phyloP scores from a whole-genome alignment of 37 sponge, comb jelly and placozoan genomes.

The Oscarella lobularis region DNA sequence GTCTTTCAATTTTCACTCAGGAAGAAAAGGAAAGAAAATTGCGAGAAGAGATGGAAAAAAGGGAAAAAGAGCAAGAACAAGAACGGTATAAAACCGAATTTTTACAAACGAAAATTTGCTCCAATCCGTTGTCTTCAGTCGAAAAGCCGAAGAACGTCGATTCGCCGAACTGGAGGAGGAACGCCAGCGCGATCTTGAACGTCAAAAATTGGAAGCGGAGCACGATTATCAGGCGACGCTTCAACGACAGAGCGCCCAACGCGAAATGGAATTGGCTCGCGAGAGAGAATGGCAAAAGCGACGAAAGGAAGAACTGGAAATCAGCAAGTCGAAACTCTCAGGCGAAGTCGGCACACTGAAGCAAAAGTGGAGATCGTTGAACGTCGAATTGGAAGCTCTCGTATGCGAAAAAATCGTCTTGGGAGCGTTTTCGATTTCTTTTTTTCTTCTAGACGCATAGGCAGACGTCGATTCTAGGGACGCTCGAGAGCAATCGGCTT shows the following conservation, averaged over 20 bases:
- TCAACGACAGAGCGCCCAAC: not conserved
- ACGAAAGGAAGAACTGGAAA: not conserved
- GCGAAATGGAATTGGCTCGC: not conserved
- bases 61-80: not conserved
- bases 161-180: not conserved
- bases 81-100: too few relatives aligned
- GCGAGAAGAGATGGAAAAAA: not conserved
- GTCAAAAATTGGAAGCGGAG: not conserved
- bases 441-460: not conserved
- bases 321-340: not conserved
- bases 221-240: not conserved
- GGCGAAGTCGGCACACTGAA: not conserved
- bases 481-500: not conserved
- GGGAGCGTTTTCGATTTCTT: not conserved
- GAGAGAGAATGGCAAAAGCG: not conserved
- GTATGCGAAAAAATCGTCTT: not conserved
- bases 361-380: not conserved
- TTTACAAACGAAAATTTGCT: too few relatives aligned
- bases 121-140: too few relatives aligned
- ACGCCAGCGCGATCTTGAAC: not conserved
- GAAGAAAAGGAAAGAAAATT: not conserved
- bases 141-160: not conserved
- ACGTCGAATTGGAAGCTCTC: not conserved
- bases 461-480: not conserved
- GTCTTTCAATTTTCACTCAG: not conserved